These are phyloP conservation scores for Platerodrilus igneus DNA, from an alignment of 2,888 invertebrate genomes.

Conservation along the genomic window DNA sequence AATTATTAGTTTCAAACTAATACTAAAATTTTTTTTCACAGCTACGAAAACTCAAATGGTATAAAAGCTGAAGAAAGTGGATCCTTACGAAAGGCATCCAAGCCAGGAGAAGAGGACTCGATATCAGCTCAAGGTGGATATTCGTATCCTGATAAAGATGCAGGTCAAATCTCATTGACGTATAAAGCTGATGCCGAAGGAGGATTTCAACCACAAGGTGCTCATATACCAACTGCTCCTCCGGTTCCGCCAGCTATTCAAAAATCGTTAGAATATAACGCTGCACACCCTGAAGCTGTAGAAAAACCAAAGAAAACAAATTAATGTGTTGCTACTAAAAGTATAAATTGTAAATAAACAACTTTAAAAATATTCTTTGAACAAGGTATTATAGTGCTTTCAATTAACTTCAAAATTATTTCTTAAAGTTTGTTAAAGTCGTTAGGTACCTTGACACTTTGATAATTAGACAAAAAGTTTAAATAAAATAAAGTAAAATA, in stretches of 20 bases:
- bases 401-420: too few relatives aligned
- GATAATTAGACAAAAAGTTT: too few relatives aligned
- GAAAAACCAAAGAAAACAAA: conserved; percentile 22
- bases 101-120: conserved; percentile 63
- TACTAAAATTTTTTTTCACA: too few relatives aligned
- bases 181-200: conserved; percentile 70
- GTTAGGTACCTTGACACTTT: too few relatives aligned
- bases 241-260: conserved; percentile 71
- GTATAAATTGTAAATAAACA: too few relatives aligned
- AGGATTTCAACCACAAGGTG: conserved; percentile 58
- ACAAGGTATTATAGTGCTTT: too few relatives aligned
- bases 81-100: conserved; percentile 66
- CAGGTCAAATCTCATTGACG: conserved; percentile 62
- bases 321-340: background rate
- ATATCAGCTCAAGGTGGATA: conserved; percentile 63
- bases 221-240: conserved; percentile 72
- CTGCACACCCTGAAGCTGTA: conserved; percentile 57
- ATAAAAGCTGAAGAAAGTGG: conserved; percentile 77
- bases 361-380: too few relatives aligned
- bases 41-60: conserved; percentile 77
- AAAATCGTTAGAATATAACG: conserved; percentile 67
- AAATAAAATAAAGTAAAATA: too few relatives aligned
- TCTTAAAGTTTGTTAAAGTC: too few relatives aligned
- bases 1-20: too few relatives aligned
- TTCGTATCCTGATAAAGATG: conserved; percentile 67